Base-by-base conservation (phyloP, 2,888 invertebrate species). In the Pollenia labialis region DNA sequence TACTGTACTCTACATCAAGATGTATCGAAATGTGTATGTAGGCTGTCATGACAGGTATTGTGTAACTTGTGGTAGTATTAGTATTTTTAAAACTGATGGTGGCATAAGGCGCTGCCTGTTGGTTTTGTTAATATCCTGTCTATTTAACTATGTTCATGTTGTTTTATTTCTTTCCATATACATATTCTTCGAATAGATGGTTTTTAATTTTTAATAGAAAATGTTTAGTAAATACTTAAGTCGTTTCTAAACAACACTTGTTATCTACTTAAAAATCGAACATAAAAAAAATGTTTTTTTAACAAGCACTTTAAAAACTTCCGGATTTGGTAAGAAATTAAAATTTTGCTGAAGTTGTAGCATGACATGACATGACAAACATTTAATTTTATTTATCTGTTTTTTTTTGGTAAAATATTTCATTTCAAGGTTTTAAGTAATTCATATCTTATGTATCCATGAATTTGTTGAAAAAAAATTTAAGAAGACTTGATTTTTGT, bases 81-180 rank as follows among this genome's bases (percentile, higher is more conserved):
- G 14, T 23, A 6, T 40, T 58, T 58, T 40, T 40, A 8, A 12
- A 14, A 64, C 46, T 58, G 14, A 12, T 71, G 18, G 9, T 42
- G 71, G 18, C 42, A 69, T 48, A 32, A 40, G 23, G 23, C 46
- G 58, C 44, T 74, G 11, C 42, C 56, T 58, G 46, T 58, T 44
- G 72, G 72, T 58, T 60, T 23, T 23, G 23, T 74, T 58, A 74
- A 74, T 74, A 74, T 74, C 72, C 72, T 74, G 72, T 58, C 72
- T 46, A 9, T 58, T 46, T 7, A 58, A 32, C 23, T 46, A n/a
- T 72, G 52, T 16, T 54, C 16, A 54, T 16, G 52, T 40, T 54
- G 32, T 46, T 32, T 48, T 58, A 14, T 16, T 58, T 46, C 23
- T 23, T 23, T 2, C n/a, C n/a, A n/a, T n/a, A n/a, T n/a, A n/a